A percentile compares a stretch with the other conserved stretches of the same genome.
Evolutionary conservation across 2,888 invertebrate genomes (phyloP).

Genomic region (Andrena trimmerana): DNA sequence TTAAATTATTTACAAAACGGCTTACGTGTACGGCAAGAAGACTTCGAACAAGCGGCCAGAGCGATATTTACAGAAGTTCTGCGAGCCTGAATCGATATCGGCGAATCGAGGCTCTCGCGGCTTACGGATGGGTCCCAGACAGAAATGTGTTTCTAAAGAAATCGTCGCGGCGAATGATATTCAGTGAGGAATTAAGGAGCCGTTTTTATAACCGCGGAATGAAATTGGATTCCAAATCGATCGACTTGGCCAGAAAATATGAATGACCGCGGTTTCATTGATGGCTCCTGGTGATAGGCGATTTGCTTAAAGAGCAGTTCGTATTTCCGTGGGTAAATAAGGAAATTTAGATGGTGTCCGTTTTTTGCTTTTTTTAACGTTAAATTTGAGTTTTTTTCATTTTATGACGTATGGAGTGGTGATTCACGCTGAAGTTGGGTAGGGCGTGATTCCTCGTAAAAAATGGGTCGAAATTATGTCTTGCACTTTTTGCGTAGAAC

Average conservation of each 20-base stretch:
- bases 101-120: not conserved
- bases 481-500: not conserved
- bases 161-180: not conserved
- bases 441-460: not conserved
- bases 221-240: not conserved
- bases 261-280: not conserved
- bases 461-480: not conserved
- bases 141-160: constrained; percentile 7
- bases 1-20: constrained; percentile 53
- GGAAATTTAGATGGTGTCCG: not conserved
- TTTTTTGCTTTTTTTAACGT: not conserved
- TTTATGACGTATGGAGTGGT: too few species aligned
- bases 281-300: not conserved
- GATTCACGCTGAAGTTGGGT: too few species aligned
- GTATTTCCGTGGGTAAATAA: not conserved
- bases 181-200: not conserved
- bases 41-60: constrained; percentile 55
- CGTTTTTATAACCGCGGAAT: not conserved
- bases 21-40: constrained; percentile 54
- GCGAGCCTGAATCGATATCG: constrained; percentile 25
- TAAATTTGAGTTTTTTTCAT: too few species aligned
- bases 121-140: constrained; percentile 37
- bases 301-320: not conserved
- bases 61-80: constrained; percentile 54
- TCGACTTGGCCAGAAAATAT: not conserved